Base-by-base conservation (phyloP, 2,113 vertebrate genomes). In the Mystacornis crossleyi region DNA sequence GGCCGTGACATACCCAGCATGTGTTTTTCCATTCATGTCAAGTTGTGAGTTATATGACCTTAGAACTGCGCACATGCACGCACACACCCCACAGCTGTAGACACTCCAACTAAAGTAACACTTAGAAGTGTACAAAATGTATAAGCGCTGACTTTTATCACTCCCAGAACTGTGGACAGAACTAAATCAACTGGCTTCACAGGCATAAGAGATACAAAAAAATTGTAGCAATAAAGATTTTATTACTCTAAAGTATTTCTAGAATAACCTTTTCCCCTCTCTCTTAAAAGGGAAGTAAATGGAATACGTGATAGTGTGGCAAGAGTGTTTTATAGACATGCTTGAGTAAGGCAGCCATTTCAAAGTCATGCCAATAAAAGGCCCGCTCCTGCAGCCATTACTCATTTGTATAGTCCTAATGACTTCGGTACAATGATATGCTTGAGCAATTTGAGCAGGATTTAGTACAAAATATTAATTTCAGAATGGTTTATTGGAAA, bases 241-340 rank as follows among this genome's bases (percentile, higher is more conserved):
- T 96, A 95, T 95, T 92, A 89, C 93, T 93, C 53, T 80, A 42
- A 96, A 97, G 81, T 90, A 95, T 96, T 96, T 96, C 69, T 92
- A 92, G 83, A 97, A 94, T 96, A 95, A 94, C 89, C 94, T 94
- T 97, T 92, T 45, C 62, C 87, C 77, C 81, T 96, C 81, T 95
- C 67, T 80, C 64, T 90, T 89, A 92, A 95, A 95, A 82, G 73
- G 60, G 61, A 60, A 93, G 66, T 85, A 92, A 95, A 95, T 91
- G 88, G 80, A 89, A 95, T 83, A 89, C 28, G 67, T 86, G 92
- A 88, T 78, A 70, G 40, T 45, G 55, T 88, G 57, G 88, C 77
- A 87, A 78, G 66, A 74, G 40, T 83, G 67, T 94, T 96, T 95
- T 95, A 95, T 93, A 79, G 86, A 53, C 45, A 51, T 26, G 66